These are phyloP conservation scores for Ascidia mentula DNA, from an alignment of 23 tunicate species.

Conservation along the genomic window DNA sequence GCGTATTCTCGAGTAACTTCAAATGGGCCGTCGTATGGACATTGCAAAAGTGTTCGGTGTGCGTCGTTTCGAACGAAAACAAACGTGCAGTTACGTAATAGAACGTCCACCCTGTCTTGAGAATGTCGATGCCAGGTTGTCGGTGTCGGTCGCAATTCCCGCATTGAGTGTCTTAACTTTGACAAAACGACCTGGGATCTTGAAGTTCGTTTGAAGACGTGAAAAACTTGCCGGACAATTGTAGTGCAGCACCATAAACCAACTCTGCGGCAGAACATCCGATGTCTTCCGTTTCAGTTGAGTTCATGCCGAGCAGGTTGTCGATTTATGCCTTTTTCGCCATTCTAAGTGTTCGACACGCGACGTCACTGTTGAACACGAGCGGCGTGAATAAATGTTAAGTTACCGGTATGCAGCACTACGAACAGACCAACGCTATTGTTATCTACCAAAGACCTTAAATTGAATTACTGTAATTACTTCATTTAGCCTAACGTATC, in stretches of 20 bases:
- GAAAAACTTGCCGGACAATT: conserved; percentile 12
- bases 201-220: not conserved
- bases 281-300: conserved; percentile 7
- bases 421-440: too few species aligned
- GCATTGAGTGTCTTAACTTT: not conserved
- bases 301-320: conserved; percentile 18
- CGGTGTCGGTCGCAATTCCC: conserved; percentile 4
- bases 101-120: not conserved
- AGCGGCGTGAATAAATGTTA: too few species aligned
- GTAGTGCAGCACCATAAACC: conserved; percentile 17
- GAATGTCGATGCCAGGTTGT: not conserved
- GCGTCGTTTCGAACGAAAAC: conserved; percentile 37
- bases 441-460: too few species aligned
- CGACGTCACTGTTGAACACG: too few species aligned
- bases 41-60: conserved; percentile 9
- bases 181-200: conserved; percentile 4
- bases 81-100: not conserved
- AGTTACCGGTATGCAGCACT: too few species aligned
- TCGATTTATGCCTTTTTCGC: too few species aligned
- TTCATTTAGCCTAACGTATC: too few species aligned
- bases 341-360: too few species aligned
- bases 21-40: conserved; percentile 35
- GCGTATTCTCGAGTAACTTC: not conserved
- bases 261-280: conserved; percentile 12
- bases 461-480: too few species aligned